Evolutionary conservation across 2,888 invertebrate species (phyloP).

Genomic region (Stenolophus ochropezus): DNA sequence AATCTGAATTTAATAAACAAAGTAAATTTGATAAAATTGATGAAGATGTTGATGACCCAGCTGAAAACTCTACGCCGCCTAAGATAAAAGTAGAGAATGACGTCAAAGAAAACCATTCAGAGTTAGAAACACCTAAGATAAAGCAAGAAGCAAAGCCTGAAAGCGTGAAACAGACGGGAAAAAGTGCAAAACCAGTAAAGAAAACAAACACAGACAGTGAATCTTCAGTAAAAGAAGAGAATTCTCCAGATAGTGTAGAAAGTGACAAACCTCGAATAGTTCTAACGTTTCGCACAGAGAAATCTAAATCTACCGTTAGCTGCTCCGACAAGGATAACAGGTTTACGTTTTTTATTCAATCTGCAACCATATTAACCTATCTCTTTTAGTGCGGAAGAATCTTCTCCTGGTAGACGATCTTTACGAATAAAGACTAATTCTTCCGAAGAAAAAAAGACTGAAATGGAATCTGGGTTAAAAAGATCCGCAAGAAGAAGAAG

Average conservation of each 20-base stretch:
- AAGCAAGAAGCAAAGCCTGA: background rate
- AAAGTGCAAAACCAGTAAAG: background rate
- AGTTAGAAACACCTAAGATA: slow-evolving; percentile 21
- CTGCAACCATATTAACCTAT: slow-evolving; percentile 10
- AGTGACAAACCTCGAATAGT: slow-evolving; percentile 76
- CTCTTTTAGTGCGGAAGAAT: slow-evolving; percentile 65
- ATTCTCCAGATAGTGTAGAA: slow-evolving; percentile 34
- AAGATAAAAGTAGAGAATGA: slow-evolving; percentile 33
- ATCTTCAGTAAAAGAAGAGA: slow-evolving; percentile 33
- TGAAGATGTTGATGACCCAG: background rate
- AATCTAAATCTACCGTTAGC: slow-evolving; percentile 69
- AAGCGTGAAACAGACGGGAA: background rate
- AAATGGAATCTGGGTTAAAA: slow-evolving; percentile 75
- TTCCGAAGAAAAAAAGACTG: slow-evolving; percentile 63
- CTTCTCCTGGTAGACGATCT: slow-evolving; percentile 71
- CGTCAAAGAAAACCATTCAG: slow-evolving; percentile 8
- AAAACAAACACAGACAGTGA: slow-evolving; percentile 24
- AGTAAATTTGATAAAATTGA: slow-evolving; percentile 35
- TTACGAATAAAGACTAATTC: slow-evolving; percentile 67
- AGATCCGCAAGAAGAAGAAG: slow-evolving; percentile 79
- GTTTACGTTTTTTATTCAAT: background rate
- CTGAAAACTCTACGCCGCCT: slow-evolving; percentile 26
- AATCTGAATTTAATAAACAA: slow-evolving; percentile 69
- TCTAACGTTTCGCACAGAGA: slow-evolving; percentile 79
- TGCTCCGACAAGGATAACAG: slow-evolving; percentile 42